Evolutionary conservation across 2,797 vertebrate species (phyloP), one percentile per base, ranked within the genome.

Genomic region (Betta splendens): DNA sequence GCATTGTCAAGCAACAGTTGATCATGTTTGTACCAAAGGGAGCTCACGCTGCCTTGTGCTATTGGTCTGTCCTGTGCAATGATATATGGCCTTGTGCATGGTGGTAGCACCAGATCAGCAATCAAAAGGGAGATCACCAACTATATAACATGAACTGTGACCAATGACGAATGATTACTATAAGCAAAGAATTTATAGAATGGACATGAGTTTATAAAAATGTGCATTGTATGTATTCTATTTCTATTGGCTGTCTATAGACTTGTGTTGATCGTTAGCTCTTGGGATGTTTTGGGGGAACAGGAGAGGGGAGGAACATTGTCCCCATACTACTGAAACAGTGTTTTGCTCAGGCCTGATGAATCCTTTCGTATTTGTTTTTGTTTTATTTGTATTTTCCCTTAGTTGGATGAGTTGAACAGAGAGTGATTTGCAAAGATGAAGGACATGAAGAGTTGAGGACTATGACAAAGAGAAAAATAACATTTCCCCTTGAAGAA

Each of bases 401-500:
- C 81, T 83, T 72, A 84, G 77, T 86, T 83, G 75, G 83, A 85
- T 72, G 79, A 82, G 78, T 78, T 71, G 70, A 81, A 80, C 73
- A 83, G 85, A 85, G 84, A 61, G 56, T 70, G 75, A 86, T 89
- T 43, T 72, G 65, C 72, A 74, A 78, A 70, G 64, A 8, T 70
- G 50, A 80, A 77, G 64, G 75, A 75, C 58, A 62, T 75, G 73
- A 85, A 64, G 85, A 89, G 80, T 67, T 78, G 83, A 90, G 88
- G 88, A 87, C 87, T 88, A 87, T 80, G 87, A 89, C 85, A 83
- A 87, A 86, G 84, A 91, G 84, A 90, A 86, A 90, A 88, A 89
- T 87, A 90, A 88, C 65, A 88, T 85, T 89, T 89, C 88, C 89
- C 87, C 86, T 86, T 88, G 75, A 89, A 84, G 75, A 89, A 79